Evolutionary conservation across 2,888 invertebrate genomes (phyloP).

Genomic region (Synergus gifuensis): DNA sequence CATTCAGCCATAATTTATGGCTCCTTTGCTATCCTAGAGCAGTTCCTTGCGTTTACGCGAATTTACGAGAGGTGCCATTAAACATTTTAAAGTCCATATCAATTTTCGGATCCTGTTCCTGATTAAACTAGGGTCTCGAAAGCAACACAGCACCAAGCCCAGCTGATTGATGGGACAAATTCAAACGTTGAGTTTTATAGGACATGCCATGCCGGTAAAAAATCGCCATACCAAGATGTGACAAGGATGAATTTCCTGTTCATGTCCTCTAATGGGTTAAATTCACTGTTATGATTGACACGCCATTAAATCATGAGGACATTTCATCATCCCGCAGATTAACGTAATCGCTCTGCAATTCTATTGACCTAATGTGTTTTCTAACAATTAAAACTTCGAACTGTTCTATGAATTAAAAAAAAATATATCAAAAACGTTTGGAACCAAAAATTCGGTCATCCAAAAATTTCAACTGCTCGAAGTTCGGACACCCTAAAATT

Average conservation of each 20-base stretch:
- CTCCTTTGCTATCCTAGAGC: not conserved
- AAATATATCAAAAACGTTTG: too few species aligned
- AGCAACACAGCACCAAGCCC: not conserved
- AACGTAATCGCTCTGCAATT: not conserved
- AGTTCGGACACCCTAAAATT: too few species aligned
- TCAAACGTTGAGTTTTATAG: not conserved
- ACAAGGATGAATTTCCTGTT: not conserved
- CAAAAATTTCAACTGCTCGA: too few species aligned
- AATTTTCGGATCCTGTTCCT: not conserved
- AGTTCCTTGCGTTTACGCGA: not conserved
- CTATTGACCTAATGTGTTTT: too few species aligned
- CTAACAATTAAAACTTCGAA: too few species aligned
- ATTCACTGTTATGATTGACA: not conserved
- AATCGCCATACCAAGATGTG: not conserved
- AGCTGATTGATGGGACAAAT: not conserved
- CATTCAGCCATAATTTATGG: not conserved
- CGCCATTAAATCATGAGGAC: not conserved
- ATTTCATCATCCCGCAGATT: not conserved
- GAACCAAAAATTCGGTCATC: too few species aligned
- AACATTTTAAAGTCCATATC: slow-evolving; percentile 13
- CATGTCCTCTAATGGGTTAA: not conserved
- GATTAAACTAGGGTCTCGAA: not conserved
- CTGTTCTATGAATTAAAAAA: too few species aligned
- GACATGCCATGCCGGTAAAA: not conserved
- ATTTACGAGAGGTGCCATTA: slow-evolving; percentile 8